Evolutionary conservation across 2,797 vertebrate genomes (phyloP).

Genomic region (Rousettus madagascariensis): DNA sequence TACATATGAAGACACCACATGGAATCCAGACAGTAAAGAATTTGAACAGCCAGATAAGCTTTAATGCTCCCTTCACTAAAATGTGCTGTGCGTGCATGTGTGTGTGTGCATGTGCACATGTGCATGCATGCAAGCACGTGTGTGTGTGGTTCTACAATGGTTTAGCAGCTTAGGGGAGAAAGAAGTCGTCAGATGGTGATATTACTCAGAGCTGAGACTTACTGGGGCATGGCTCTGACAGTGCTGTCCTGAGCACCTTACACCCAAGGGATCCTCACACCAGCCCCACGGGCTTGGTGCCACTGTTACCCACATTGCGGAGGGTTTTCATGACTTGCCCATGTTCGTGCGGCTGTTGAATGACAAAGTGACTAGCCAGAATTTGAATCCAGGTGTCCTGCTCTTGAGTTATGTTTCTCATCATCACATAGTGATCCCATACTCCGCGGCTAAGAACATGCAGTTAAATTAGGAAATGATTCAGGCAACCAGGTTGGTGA

Average conservation of each 20-base stretch:
- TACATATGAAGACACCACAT: not conserved
- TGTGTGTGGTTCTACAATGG: not conserved
- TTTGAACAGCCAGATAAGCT: not conserved
- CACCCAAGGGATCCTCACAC: not conserved
- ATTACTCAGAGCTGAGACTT: not conserved
- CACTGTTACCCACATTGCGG: not conserved
- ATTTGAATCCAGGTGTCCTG: not conserved
- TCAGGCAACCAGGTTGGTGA: not conserved
- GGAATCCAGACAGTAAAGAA: no score
- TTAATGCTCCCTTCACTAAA: not conserved
- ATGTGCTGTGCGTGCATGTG: not conserved
- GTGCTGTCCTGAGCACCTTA: not conserved
- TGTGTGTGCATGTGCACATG: not conserved
- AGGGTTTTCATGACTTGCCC: not conserved
- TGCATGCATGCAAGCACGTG: not conserved
- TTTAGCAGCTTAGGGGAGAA: not conserved
- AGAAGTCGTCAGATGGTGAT: not conserved
- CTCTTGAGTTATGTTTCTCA: not conserved
- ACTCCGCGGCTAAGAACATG: not conserved
- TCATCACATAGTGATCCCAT: not conserved
- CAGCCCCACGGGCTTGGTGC: not conserved
- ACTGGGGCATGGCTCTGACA: not conserved
- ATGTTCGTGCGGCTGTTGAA: rapidly evolving
- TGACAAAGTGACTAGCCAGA: not conserved
- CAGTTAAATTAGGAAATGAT: not conserved